Base-by-base conservation (phyloP, 2,888 invertebrate species). In the Drosophila nigritarsus region DNA sequence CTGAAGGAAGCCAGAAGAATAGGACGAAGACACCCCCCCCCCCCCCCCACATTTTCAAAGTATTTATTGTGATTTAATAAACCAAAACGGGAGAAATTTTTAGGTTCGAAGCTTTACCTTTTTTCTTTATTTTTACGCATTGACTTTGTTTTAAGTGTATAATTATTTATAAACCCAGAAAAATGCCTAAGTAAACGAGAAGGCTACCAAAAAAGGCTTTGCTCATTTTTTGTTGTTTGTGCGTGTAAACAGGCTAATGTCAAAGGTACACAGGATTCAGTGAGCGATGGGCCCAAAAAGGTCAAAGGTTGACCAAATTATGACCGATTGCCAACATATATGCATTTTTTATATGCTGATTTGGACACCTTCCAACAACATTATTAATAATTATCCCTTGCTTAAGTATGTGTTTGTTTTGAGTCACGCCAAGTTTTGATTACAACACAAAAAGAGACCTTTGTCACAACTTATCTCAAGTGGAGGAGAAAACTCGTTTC, bases 201-300 rank as follows among this genome's bases (percentile, higher is more conserved):
- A 13, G 7, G 20, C 20, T 13, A 20, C 3, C 9, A 20, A 20
- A 45, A 45, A 45, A 15, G 13, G 8, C 6, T 11, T 45, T 69
- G 66, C 59, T 59, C 50, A n/a, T 45, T 62, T 54, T 65, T 56
- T 38, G 30, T 42, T 55, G 42, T 53, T 53, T 68, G 53, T 83
- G 83, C 65, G 56, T 79, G 48, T 45, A 66, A 58, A 53, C 54
- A 74, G 73, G 73, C 69, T 82, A 85, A 90, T 88, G 73, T 65
- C 72, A 80, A 71, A 65, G 68, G 65, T 56, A 65, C 36, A 68
- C 38, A 70, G 20, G 29, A 56, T 11, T 2, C 36, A 18, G 20
- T 20, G 48, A 8, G 11, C 8, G 30, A 51, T 40, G 8, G 30
- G 29, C 32, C 20, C 38, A 54, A 55, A 72, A 78, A 82, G 83